phyloP scores from a whole-genome alignment of 2,113 vertebrate genomes.

The Percina caprodes region DNA sequence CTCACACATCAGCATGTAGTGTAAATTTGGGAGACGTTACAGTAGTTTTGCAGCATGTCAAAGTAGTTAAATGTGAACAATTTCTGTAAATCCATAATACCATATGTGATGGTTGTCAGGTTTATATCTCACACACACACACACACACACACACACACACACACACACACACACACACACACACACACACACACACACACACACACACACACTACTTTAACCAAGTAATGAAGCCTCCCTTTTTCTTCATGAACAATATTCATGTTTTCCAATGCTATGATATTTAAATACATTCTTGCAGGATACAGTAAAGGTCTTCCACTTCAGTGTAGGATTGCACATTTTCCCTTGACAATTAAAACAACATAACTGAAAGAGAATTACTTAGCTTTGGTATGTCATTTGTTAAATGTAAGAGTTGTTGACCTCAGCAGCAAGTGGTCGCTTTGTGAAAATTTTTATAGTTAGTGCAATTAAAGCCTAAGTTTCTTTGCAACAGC shows the following conservation, averaged over 20 bases:
- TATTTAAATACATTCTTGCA: slow-evolving; percentile 79
- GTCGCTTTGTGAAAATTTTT: slow-evolving; percentile 80
- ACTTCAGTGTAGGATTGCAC: slow-evolving; percentile 92
- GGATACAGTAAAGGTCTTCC: slow-evolving; percentile 81
- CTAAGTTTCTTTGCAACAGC: slow-evolving; percentile 58
- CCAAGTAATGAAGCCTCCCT: slow-evolving; percentile 85
- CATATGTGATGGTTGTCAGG: slow-evolving; percentile 79
- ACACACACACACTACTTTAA: slow-evolving; percentile 83
- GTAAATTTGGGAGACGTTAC: slow-evolving; percentile 88
- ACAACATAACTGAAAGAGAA: slow-evolving; percentile 65
- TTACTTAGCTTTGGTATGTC: slow-evolving; percentile 90
- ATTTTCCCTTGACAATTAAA: slow-evolving; percentile 88
- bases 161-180: slow-evolving; percentile 84
- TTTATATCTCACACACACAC: slow-evolving; percentile 85
- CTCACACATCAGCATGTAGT: slow-evolving; percentile 84
- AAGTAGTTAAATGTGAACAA: slow-evolving; percentile 85
- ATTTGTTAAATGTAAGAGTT: slow-evolving; percentile 82
- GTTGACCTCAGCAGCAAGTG: slow-evolving; percentile 86
- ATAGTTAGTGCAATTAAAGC: slow-evolving; percentile 86
- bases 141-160: slow-evolving; percentile 87
- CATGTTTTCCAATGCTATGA: slow-evolving; percentile 67
- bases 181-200: slow-evolving; percentile 87
- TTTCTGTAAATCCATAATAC: slow-evolving; percentile 81
- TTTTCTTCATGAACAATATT: slow-evolving; percentile 80
- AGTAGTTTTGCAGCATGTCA: slow-evolving; percentile 91